Percentiles rank a stretch among this genome's conserved stretches.
Conservation (phyloP, 2,888 invertebrate species). For the Frankliniella intonsa region DNA sequence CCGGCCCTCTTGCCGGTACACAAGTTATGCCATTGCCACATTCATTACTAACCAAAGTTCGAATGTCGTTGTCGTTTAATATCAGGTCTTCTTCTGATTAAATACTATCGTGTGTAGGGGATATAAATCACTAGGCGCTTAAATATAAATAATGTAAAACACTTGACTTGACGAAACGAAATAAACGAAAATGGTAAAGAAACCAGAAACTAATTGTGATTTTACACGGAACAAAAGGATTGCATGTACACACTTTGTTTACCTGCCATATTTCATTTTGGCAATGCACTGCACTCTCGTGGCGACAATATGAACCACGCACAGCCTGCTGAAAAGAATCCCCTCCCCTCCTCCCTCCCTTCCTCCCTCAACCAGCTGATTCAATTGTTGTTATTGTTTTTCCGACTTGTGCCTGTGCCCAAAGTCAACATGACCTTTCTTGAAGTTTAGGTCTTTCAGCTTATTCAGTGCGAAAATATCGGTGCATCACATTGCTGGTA, state of each 20-base stretch:
- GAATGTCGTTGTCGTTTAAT: neutral
- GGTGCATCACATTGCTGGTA: neutral
- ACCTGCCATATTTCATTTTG: conserved; percentile 9
- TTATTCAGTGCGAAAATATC: neutral
- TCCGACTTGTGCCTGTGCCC: neutral
- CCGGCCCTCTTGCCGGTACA: neutral
- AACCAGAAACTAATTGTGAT: neutral
- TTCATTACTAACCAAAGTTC: conserved; percentile 20
- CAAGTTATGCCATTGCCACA: neutral
- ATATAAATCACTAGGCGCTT: neutral
- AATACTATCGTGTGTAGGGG: neutral
- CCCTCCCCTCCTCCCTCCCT: neutral
- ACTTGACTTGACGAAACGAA: neutral
- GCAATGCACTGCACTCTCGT: neutral
- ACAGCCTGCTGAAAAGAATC: neutral
- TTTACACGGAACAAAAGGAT: conserved; percentile 17
- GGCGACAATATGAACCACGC: neutral
- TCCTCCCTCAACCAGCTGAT: neutral
- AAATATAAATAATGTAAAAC: neutral
- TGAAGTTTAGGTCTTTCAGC: neutral
- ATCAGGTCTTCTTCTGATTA: neutral
- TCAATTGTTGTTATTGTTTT: neutral
- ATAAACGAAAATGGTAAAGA: neutral
- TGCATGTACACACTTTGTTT: conserved; percentile 8
- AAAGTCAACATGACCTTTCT: conserved; percentile 16